A percentile compares a stretch with the other conserved stretches of the same genome.
Conservation (phyloP, 2,113 vertebrate genomes). For the Ptilonorhynchus violaceus region DNA sequence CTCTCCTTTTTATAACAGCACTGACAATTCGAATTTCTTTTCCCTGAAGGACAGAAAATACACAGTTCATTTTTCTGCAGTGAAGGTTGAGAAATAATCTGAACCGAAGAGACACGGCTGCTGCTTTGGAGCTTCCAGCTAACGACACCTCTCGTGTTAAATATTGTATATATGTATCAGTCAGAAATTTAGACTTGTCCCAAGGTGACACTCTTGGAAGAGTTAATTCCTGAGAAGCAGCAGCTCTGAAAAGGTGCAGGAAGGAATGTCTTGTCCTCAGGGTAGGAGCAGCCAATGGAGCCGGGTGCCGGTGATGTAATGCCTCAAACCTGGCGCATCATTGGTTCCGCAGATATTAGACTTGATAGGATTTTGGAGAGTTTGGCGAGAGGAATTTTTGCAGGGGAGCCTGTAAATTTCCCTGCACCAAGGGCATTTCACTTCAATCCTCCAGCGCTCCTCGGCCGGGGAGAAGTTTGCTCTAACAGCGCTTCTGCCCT, state of each 20-base stretch:
- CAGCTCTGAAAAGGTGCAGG: constrained; percentile 42
- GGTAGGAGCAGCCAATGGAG: constrained; percentile 51
- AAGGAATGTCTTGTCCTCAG: constrained; percentile 30
- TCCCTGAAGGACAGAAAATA: not conserved
- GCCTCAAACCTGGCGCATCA: not conserved
- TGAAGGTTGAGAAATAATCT: not conserved
- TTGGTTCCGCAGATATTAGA: not conserved
- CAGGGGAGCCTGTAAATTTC: constrained; percentile 39
- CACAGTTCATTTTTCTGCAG: constrained; percentile 4
- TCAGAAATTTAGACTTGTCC: not conserved
- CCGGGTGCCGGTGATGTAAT: constrained; percentile 57
- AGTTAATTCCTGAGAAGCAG: constrained; percentile 53
- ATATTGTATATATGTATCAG: not conserved
- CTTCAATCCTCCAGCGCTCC: not conserved
- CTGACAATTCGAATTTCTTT: not conserved
- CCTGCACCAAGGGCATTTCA: constrained; percentile 16
- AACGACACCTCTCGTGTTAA: not conserved
- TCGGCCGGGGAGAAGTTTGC: not conserved
- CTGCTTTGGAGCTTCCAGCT: not conserved
- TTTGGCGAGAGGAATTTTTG: constrained; percentile 27
- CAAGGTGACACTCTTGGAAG: constrained; percentile 2
- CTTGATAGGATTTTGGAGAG: constrained; percentile 28
- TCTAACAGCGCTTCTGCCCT: not conserved
- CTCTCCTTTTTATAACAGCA: not conserved
- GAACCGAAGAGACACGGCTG: not conserved